Percentiles rank a stretch among this genome's conserved stretches.
phyloP scores from a whole-genome alignment of 1,140 invertebrate species.

The Cyrtorhinus lividipennis region DNA sequence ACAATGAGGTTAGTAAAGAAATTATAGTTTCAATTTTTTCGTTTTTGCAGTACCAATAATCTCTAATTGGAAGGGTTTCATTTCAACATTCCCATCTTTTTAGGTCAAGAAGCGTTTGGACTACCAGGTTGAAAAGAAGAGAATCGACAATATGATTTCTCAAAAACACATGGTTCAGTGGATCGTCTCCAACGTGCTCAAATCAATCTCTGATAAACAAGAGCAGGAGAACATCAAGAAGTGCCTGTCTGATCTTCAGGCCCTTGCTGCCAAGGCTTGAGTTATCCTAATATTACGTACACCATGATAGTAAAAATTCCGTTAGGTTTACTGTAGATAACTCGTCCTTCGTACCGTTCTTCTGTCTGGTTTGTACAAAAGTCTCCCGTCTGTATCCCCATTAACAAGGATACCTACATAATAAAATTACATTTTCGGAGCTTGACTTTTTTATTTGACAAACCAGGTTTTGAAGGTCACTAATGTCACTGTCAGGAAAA shows the following conservation, averaged over 20 bases:
- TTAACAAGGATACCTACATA: too few relatives aligned
- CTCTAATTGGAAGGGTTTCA: too few relatives aligned
- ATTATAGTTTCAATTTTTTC: background rate
- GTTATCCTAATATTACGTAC: too few relatives aligned
- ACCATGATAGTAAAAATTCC: too few relatives aligned
- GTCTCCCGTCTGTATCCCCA: too few relatives aligned
- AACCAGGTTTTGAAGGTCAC: too few relatives aligned
- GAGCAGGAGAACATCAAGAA: conserved; percentile 79
- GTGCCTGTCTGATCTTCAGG: conserved; percentile 75
- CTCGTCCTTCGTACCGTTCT: too few relatives aligned
- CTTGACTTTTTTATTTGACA: too few relatives aligned
- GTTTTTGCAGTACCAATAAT: background rate
- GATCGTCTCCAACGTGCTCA: conserved; percentile 69
- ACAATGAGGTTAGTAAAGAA: conserved; percentile 44
- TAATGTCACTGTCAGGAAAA: too few relatives aligned
- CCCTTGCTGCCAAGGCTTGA: conserved; percentile 45
- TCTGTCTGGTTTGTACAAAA: too few relatives aligned
- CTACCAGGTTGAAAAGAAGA: conserved; percentile 75
- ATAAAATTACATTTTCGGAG: too few relatives aligned
- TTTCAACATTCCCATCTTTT: conserved; percentile 20
- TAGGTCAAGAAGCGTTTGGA: conserved; percentile 73
- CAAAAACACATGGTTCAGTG: conserved; percentile 91
- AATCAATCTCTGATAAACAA: conserved; percentile 80
- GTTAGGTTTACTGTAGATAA: too few relatives aligned
- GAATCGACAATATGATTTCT: conserved; percentile 60